These are phyloP conservation scores for Ormyrus labotus DNA, from an alignment of 2,888 invertebrate species.

Conservation along the genomic window DNA sequence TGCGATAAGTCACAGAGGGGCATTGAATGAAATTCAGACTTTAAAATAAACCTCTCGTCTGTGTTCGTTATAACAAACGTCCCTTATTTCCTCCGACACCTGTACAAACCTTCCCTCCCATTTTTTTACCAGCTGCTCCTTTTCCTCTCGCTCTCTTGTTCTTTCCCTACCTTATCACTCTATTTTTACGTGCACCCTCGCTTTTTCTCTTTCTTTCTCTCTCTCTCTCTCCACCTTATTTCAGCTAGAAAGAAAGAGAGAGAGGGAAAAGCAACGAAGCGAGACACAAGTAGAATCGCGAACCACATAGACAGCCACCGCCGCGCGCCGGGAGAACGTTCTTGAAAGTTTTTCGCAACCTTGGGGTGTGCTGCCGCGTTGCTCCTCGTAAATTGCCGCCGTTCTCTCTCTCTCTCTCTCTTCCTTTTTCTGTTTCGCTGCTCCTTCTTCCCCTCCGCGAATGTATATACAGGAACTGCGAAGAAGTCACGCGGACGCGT, in stretches of 20 bases:
- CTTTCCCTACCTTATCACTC: constrained; percentile 5
- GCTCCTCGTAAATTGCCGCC: constrained; percentile 32
- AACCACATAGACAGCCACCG: neutral
- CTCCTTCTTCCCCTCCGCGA: neutral
- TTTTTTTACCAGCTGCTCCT: too few relatives aligned
- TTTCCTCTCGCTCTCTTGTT: too few relatives aligned
- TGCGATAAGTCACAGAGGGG: too few relatives aligned
- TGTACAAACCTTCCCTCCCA: too few relatives aligned
- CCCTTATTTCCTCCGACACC: too few relatives aligned
- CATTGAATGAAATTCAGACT: too few relatives aligned
- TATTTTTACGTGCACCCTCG: neutral
- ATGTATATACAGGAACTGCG: neutral
- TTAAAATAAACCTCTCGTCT: too few relatives aligned
- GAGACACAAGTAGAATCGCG: constrained; percentile 7
- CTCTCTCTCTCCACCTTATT: neutral
- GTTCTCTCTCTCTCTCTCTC: constrained; percentile 15
- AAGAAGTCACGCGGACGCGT: neutral
- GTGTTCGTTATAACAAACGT: too few relatives aligned
- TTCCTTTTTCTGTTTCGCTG: too few relatives aligned
- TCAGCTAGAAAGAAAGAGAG: neutral
- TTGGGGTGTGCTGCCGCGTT: constrained; percentile 24
- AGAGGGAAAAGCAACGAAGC: neutral
- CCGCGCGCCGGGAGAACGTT: constrained; percentile 10
- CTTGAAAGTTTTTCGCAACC: constrained; percentile 49
- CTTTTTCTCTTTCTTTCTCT: neutral